phyloP scores from a whole-genome alignment of 92 coral and sea anemone genomes.

The Phenganax stokvisi region DNA sequence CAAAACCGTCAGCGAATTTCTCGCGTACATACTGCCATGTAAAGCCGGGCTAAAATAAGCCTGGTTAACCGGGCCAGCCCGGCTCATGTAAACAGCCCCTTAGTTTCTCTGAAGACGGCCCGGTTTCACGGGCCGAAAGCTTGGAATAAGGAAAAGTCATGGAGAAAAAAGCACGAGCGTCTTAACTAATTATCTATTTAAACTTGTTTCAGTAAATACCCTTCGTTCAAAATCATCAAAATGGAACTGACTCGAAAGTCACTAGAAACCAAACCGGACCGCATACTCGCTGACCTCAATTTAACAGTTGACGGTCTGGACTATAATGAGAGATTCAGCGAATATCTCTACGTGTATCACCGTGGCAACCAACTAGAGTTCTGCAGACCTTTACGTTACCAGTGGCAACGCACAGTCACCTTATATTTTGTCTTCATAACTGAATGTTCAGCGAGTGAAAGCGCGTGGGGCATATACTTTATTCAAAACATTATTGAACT shows the following conservation, averaged over 20 bases:
- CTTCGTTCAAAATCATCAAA: constrained; percentile 23
- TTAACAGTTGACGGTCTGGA: constrained; percentile 33
- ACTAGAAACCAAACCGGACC: background rate
- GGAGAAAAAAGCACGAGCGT: background rate
- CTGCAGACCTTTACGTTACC: constrained; percentile 4
- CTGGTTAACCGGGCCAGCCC: too few species aligned
- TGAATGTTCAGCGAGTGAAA: constrained; percentile 7
- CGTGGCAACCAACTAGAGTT: background rate
- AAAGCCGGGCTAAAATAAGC: too few species aligned
- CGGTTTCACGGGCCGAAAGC: too few species aligned
- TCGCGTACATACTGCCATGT: too few species aligned
- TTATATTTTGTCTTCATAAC: constrained; percentile 3
- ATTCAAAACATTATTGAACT: constrained; percentile 25
- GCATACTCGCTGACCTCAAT: constrained; percentile 23
- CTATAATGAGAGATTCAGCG: constrained; percentile 17
- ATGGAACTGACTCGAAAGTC: constrained; percentile 1
- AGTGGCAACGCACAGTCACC: constrained; percentile 13
- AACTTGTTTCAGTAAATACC: constrained; percentile 10
- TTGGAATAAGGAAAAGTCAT: background rate
- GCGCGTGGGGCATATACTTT: constrained; percentile 13
- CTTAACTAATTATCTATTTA: background rate
- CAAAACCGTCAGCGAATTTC: too few species aligned
- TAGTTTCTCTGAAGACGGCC: too few species aligned
- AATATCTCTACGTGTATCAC: constrained; percentile 2
- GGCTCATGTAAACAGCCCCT: too few species aligned